Conservation (phyloP, 2,113 vertebrate species). For the Australoheros scitulus region DNA sequence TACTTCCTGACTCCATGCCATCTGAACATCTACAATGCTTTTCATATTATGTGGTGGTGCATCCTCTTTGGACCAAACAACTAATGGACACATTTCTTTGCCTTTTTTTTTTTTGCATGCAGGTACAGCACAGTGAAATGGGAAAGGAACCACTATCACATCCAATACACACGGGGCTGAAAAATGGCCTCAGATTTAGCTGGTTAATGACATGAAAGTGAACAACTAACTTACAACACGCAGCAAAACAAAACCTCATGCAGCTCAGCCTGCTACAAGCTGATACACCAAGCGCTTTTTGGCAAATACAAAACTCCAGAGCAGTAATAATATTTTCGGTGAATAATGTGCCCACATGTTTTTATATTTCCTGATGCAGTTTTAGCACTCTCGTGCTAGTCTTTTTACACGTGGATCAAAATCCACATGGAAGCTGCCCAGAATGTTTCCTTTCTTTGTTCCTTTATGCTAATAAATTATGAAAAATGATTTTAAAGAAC, state of each 20-base stretch:
- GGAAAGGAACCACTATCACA: constrained; percentile 2
- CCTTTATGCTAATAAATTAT: constrained; percentile 8
- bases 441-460: not conserved
- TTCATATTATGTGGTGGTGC: not conserved
- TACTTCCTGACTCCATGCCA: not conserved
- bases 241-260: constrained; percentile 24
- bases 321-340: not conserved
- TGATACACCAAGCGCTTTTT: constrained; percentile 19
- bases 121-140: constrained; percentile 38
- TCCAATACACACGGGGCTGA: not conserved
- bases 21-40: not conserved
- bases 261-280: constrained; percentile 39
- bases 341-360: constrained; percentile 3
- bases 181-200: not conserved
- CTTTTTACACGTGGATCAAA: not conserved
- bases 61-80: not conserved
- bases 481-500: constrained; percentile 2
- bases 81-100: not conserved
- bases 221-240: not conserved
- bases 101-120: constrained; percentile 39
- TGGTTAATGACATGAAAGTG: not conserved
- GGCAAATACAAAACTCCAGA: constrained; percentile 23
- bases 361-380: not conserved
- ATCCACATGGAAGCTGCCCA: not conserved
- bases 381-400: constrained; percentile 1